Percentiles rank a stretch among this genome's conserved stretches.
Conservation (phyloP, 1,140 invertebrate species). For the Drusus annulatus region DNA sequence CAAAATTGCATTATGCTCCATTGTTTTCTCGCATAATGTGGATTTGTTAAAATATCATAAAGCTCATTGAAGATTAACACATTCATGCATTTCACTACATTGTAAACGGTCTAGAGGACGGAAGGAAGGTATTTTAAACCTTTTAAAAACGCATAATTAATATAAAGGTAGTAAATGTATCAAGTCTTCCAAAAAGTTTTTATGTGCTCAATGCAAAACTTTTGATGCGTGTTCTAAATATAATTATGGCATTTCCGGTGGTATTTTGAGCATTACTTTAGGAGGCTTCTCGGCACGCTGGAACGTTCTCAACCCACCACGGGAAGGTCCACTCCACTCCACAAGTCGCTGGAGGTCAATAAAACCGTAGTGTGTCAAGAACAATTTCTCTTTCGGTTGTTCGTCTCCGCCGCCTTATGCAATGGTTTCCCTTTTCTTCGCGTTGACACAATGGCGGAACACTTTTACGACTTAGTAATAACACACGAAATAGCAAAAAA, state of each 20-base stretch:
- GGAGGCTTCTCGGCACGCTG: not conserved
- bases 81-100: not conserved
- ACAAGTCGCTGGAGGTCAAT: constrained; percentile 55
- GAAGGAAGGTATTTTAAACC: not conserved
- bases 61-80: not conserved
- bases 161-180: not conserved
- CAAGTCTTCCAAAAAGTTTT: not conserved
- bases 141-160: too few species aligned
- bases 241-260: not conserved
- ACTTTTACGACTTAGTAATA: constrained; percentile 3
- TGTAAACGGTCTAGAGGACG: not conserved
- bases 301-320: constrained; percentile 33
- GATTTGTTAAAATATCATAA: not conserved
- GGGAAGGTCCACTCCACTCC: constrained; percentile 43
- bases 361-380: constrained; percentile 57
- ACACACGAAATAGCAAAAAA: constrained; percentile 8
- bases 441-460: not conserved
- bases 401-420: constrained; percentile 28
- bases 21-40: constrained; percentile 17
- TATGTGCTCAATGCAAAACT: not conserved
- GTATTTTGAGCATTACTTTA: constrained; percentile 1
- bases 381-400: constrained; percentile 56
- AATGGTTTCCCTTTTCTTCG: constrained; percentile 36
- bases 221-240: not conserved
- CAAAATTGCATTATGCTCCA: constrained; percentile 22